These are phyloP conservation scores for Tortrix viridana DNA, from an alignment of 2,888 invertebrate species.

Conservation along the genomic window DNA sequence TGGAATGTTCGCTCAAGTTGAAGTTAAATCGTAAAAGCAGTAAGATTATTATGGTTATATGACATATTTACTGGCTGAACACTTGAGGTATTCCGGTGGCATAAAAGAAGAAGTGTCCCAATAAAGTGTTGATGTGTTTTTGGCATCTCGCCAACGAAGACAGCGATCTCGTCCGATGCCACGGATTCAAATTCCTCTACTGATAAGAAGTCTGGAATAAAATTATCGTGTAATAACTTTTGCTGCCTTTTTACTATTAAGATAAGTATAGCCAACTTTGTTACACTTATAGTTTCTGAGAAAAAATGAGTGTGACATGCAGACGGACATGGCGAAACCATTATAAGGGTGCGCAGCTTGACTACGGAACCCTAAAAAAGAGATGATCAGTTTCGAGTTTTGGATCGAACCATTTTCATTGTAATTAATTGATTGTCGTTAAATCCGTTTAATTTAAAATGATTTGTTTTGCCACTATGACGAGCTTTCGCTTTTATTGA, in stretches of 20 bases:
- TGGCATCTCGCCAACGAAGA: conserved; percentile 25
- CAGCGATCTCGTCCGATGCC: conserved; percentile 13
- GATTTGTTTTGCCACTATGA: conserved; percentile 44
- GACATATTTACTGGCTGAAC: conserved; percentile 17
- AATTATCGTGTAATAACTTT: conserved; percentile 13
- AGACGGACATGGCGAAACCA: no score
- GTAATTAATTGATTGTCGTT: conserved; percentile 26
- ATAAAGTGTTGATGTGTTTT: conserved; percentile 31
- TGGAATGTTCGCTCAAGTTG: background rate
- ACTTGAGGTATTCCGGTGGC: conserved; percentile 20
- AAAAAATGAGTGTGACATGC: no score
- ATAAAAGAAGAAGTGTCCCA: conserved; percentile 24
- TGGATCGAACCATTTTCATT: conserved; percentile 7
- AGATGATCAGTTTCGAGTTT: background rate
- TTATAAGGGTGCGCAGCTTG: no score
- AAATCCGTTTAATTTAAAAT: conserved; percentile 34
- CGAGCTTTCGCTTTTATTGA: conserved; percentile 53
- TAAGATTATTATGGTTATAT: conserved; percentile 2
- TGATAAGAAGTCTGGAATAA: conserved; percentile 24
- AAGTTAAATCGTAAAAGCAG: background rate
- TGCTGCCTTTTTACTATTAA: conserved; percentile 4
- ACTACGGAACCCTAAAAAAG: no score
- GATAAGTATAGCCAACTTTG: no score
- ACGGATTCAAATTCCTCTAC: conserved; percentile 8
- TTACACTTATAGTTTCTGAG: no score